These are phyloP conservation scores for Strigops habroptila DNA, from an alignment of 2,113 vertebrate species.

Conservation along the genomic window DNA sequence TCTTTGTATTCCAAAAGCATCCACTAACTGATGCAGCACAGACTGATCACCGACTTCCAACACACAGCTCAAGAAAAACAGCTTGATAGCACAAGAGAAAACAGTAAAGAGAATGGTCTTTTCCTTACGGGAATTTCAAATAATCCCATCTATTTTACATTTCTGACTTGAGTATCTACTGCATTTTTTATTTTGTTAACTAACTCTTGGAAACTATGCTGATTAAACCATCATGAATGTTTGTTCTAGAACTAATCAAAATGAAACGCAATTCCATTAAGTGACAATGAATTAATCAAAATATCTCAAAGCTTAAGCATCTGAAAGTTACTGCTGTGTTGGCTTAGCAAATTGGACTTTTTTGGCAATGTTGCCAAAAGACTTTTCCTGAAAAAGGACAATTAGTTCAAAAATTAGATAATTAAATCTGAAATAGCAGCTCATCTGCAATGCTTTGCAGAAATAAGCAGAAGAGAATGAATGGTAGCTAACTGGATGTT, in stretches of 20 bases:
- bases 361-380: neutral
- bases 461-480: neutral
- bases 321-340: neutral
- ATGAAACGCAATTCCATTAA: neutral
- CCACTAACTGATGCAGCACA: slow-evolving; percentile 47
- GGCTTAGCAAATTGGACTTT: neutral
- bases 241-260: neutral
- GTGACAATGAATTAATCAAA: neutral
- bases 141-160: neutral
- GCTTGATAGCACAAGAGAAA: neutral
- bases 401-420: neutral
- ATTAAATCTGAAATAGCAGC: neutral
- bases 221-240: neutral
- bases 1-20: slow-evolving; percentile 71
- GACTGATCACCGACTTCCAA: slow-evolving; percentile 40
- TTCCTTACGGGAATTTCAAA: neutral
- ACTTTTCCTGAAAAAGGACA: neutral
- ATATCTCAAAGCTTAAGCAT: neutral
- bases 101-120: neutral
- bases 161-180: neutral
- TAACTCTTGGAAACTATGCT: neutral
- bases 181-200: neutral
- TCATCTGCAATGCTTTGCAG: neutral
- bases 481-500: neutral
- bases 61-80: neutral